phyloP scores from a whole-genome alignment of 2,113 vertebrate species.

The Zapornia atra region DNA sequence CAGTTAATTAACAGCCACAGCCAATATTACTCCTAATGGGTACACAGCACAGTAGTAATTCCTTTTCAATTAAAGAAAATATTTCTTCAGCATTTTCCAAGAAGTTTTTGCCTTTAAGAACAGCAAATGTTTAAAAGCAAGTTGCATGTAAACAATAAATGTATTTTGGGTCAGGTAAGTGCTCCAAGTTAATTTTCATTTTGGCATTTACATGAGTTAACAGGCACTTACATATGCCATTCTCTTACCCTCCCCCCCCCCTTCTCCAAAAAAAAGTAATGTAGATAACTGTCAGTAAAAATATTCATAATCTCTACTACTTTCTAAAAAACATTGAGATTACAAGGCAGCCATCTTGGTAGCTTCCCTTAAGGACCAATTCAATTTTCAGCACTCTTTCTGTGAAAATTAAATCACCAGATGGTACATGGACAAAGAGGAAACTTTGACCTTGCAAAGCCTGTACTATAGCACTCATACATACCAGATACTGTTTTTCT shows the following conservation, averaged over 20 bases:
- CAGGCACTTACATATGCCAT: not conserved
- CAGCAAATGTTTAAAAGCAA: not conserved
- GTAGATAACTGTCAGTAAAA: not conserved
- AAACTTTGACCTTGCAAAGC: not conserved
- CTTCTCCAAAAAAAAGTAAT: no score
- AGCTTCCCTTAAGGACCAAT: not conserved
- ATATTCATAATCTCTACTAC: not conserved
- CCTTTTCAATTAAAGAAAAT: not conserved
- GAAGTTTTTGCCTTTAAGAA: not conserved
- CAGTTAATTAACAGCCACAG: not conserved
- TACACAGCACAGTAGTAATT: not conserved
- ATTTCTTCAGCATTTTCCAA: not conserved
- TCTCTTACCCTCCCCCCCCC: not conserved
- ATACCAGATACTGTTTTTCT: not conserved
- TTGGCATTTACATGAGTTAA: not conserved
- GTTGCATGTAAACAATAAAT: not conserved
- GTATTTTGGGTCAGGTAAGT: not conserved
- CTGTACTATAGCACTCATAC: not conserved
- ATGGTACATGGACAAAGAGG: rapidly evolving
- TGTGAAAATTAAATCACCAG: not conserved
- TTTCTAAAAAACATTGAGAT: not conserved
- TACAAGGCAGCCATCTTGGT: not conserved
- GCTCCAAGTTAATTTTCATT: not conserved
- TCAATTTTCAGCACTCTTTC: not conserved
- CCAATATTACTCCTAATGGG: not conserved